Base-by-base conservation (phyloP, 2,113 vertebrate genomes). In the Antigone vipio region DNA sequence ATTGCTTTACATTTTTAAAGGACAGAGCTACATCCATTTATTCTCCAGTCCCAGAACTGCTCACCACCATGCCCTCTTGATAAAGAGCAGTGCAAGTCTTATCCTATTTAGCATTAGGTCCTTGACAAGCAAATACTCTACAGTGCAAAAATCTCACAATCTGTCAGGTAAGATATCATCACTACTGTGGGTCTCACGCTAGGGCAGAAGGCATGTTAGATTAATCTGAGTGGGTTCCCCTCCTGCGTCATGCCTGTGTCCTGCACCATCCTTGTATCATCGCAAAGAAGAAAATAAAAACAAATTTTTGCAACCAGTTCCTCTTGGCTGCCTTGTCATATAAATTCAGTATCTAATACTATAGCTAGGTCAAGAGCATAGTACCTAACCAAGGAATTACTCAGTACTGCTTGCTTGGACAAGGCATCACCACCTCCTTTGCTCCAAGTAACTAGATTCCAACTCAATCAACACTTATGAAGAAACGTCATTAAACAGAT, bases 121-220 rank as follows among this genome's bases (percentile, higher is more conserved):
- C 34, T 55, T 81, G 50, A 77, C 38, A 80, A 74, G 55, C n/a
- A 93, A 92, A 53, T 40, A 80, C 4, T 45, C 42, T 32, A 20
- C 45, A 12, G 21, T 34, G 27, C 24, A 52, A 52, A 91, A 58
- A 38, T 14, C 64, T 53, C 73, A 14, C 9, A 5, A 0, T 17
- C 75, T 82, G 32, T 62, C 69, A 59, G 29, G 38, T 66, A 40
- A 79, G 44, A 62, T 53, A 74, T 2, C 9, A 0, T 80, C 60
- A 62, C 5, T 32, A 9, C 3, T 35, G 14, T 0, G 16, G 44
- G 23, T 64, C 78, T 85, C 44, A 47, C 0, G 0, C 52, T 40
- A 67, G 23, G 18, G 20, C 82, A 44, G 1, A 0, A 11, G 11
- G 7, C 19, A 24, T 0, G 1, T n/a, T 21, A 23, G 12, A 72